A percentile compares a stretch with the other conserved stretches of the same genome.
phyloP scores from a whole-genome alignment of 1,140 invertebrate species.

The Eupeodes corollae region DNA sequence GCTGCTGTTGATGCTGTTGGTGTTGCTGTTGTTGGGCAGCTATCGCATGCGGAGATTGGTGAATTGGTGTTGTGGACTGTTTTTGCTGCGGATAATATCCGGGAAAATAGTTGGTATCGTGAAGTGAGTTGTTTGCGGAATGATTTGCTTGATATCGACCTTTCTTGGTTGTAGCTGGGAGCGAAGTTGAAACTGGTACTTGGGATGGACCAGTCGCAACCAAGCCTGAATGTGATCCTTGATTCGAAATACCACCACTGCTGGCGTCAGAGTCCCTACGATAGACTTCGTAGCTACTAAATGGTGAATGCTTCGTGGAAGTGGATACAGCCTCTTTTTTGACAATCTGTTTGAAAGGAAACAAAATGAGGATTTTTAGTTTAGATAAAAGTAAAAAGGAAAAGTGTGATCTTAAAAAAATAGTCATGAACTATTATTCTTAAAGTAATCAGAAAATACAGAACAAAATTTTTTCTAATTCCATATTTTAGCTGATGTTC shows the following conservation, averaged over 20 bases:
- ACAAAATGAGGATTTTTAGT: neutral
- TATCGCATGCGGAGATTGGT: neutral
- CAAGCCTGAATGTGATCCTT: constrained; percentile 8
- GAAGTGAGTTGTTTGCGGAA: neutral
- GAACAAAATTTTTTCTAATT: too few species aligned
- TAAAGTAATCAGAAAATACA: too few species aligned
- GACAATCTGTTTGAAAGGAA: constrained; percentile 15
- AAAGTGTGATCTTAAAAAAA: too few species aligned
- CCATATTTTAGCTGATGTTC: too few species aligned
- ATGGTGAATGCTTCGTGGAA: constrained; percentile 28
- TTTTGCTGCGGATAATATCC: constrained; percentile 27
- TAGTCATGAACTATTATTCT: too few species aligned
- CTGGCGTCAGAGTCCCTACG: constrained; percentile 24
- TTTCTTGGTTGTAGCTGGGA: neutral
- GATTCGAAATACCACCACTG: constrained; percentile 1
- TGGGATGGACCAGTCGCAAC: constrained; percentile 18
- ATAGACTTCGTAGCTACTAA: constrained; percentile 19
- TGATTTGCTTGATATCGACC: neutral
- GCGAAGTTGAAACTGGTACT: constrained; percentile 10
- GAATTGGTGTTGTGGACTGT: constrained; percentile 13
- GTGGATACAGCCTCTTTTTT: constrained; percentile 35
- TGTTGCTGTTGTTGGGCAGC: constrained; percentile 14
- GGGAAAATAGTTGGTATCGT: constrained; percentile 17
- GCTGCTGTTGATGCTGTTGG: constrained; percentile 10
- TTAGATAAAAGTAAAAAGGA: neutral